Evolutionary conservation across 2,888 invertebrate genomes (phyloP).

Genomic region (Litoditis marina): DNA sequence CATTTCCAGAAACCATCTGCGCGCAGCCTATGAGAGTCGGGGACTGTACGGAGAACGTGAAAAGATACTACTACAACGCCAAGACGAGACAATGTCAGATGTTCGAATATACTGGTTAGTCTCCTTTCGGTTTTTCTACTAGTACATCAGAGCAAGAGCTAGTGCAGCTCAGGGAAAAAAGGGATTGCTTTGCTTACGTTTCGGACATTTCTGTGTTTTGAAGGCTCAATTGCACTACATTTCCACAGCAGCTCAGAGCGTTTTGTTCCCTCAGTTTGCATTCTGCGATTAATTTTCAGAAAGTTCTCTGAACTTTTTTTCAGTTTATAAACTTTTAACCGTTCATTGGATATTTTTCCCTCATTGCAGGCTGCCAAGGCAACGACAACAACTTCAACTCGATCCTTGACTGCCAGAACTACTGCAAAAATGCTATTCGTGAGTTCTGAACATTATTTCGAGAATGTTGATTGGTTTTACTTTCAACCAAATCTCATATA

Average conservation of each 20-base stretch:
- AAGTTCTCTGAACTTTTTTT: too few species aligned
- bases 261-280: too few species aligned
- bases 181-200: too few species aligned
- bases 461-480: too few species aligned
- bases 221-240: too few species aligned
- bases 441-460: slow-evolving; percentile 8
- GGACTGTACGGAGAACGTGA: slow-evolving; percentile 47
- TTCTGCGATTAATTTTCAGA: too few species aligned
- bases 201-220: too few species aligned
- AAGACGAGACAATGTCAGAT: slow-evolving; percentile 50
- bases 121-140: too few species aligned
- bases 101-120: slow-evolving; percentile 49
- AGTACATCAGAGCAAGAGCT: too few species aligned
- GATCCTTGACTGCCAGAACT: slow-evolving; percentile 47
- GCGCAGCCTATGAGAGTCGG: slow-evolving; percentile 50
- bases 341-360: slow-evolving; percentile 10
- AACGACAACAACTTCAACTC: slow-evolving; percentile 55
- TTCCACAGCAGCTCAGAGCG: too few species aligned
- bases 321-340: not conserved
- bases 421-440: slow-evolving; percentile 51
- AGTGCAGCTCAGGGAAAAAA: slow-evolving; percentile 4
- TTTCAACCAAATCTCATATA: too few species aligned
- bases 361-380: too few species aligned
- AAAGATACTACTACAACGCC: slow-evolving; percentile 48
- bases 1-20: slow-evolving; percentile 49